phyloP scores from a whole-genome alignment of 2,888 invertebrate genomes.

The Lasioglossum zephyrum region DNA sequence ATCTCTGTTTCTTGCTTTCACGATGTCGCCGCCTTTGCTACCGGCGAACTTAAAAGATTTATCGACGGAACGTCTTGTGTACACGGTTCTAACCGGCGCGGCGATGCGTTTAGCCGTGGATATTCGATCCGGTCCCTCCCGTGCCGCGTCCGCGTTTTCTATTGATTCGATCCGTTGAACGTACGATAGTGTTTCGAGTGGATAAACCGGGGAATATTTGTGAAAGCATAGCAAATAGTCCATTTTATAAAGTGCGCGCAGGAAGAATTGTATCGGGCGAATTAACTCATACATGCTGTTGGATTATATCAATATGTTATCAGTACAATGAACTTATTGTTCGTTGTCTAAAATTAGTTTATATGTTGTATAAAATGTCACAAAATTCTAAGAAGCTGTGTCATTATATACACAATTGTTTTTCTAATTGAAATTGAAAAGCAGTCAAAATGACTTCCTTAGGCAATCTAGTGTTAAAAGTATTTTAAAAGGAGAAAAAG shows the following conservation, averaged over 20 bases:
- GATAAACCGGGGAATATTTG: not conserved
- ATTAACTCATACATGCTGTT: not conserved
- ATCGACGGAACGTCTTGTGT: slow-evolving; percentile 60
- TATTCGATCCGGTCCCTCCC: slow-evolving; percentile 2
- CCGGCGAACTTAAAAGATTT: slow-evolving; percentile 65
- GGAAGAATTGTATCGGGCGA: not conserved
- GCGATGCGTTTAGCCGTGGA: not conserved
- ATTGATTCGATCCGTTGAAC: not conserved
- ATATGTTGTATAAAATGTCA: no score
- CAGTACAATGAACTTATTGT: no score
- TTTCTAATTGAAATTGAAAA: no score
- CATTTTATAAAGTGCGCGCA: not conserved
- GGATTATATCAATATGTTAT: no score
- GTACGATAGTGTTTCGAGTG: not conserved
- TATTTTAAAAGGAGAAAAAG: no score
- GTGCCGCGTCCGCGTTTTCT: not conserved
- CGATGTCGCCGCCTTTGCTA: slow-evolving; percentile 52
- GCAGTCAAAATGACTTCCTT: no score
- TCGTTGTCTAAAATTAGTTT: no score
- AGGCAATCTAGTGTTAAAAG: no score
- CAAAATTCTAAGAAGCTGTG: no score
- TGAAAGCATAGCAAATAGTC: not conserved
- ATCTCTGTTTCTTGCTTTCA: slow-evolving; percentile 51
- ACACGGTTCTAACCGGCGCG: slow-evolving; percentile 18
- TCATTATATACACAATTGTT: no score